Base-by-base conservation (phyloP, 2,888 invertebrate genomes). In the Pantelozetes paolii region DNA sequence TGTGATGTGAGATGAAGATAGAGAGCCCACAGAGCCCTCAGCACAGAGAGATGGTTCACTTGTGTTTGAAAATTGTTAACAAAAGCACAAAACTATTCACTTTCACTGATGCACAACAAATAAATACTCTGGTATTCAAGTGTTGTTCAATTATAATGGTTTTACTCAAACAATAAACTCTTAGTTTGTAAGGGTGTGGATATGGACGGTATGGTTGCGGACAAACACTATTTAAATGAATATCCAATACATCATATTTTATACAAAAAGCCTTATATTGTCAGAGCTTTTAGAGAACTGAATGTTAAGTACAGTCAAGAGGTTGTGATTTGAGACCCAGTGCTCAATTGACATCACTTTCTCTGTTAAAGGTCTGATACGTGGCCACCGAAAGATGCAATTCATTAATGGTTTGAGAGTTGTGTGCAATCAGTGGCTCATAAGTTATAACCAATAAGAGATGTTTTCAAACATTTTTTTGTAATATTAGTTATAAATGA, bases 91-190 rank as follows among this genome's bases (percentile, higher is more conserved):
- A 62, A 62, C 42, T 67, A 67, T 67, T 67, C 40, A 67, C 67
- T 67, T 42, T 67, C 67, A 67, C n/a, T 67, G 67, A 67, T 67
- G 67, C 67, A 67, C 67, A 67, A 67, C 67, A 67, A 67, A 67
- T 67, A 62, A 26, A 40, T 67, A 67, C 64, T 67, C 67, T 62
- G 67, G 36, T 67, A 67, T 67, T 36, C 42, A 32, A 67, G 36
- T 67, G 40, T 67, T 67, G 67, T 67, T 62, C 62, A 62, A 62
- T 62, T 62, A 62, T 62, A 62, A 62, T 62, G 62, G 36, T 18
- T 62, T 54, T 62, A 62, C 13, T 62, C 62, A 32, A 62, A 62
- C 62, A 62, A 62, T 62, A 20, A 28, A n/a, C 62, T 62, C 62
- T 62, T 36, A 36, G 18, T 62, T 32, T 20, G 36, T 9, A 54